Conservation (phyloP, 2,113 vertebrate species). For the Podarcis cretensis region DNA sequence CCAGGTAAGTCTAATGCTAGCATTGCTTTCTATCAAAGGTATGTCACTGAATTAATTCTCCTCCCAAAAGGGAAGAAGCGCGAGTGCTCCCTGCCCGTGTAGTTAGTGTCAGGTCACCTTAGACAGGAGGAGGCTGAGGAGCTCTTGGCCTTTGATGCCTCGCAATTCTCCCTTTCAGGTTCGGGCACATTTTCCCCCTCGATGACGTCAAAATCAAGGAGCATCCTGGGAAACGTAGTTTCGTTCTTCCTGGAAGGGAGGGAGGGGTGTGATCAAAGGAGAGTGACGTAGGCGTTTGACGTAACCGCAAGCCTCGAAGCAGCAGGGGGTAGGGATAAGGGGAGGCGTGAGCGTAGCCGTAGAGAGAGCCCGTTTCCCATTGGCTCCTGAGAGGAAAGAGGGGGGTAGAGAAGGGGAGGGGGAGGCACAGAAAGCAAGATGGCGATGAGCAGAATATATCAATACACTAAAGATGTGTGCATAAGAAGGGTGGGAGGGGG, state of each 20-base stretch:
- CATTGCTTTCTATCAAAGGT: background rate
- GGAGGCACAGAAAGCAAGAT: background rate
- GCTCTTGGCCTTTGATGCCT: background rate
- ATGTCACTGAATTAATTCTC: background rate
- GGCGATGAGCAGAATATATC: background rate
- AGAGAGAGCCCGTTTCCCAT: background rate
- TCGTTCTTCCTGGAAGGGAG: background rate
- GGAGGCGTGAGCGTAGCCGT: background rate
- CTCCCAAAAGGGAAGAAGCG: background rate
- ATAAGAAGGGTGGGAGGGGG: too few relatives aligned
- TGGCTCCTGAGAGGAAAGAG: background rate
- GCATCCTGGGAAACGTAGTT: constrained; percentile 61
- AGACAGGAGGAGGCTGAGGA: background rate
- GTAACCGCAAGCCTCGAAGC: background rate
- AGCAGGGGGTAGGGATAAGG: background rate
- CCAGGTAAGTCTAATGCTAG: background rate
- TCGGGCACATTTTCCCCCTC: background rate
- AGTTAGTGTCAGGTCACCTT: background rate
- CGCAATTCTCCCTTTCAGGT: background rate
- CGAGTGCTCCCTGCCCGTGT: background rate
- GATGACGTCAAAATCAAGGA: background rate
- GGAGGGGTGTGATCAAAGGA: background rate
- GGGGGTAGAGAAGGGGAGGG: background rate
- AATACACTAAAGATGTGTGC: background rate
- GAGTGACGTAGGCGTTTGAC: constrained; percentile 44